phyloP scores from a whole-genome alignment of 1,140 invertebrate genomes.

The Andricus grossulariae region DNA sequence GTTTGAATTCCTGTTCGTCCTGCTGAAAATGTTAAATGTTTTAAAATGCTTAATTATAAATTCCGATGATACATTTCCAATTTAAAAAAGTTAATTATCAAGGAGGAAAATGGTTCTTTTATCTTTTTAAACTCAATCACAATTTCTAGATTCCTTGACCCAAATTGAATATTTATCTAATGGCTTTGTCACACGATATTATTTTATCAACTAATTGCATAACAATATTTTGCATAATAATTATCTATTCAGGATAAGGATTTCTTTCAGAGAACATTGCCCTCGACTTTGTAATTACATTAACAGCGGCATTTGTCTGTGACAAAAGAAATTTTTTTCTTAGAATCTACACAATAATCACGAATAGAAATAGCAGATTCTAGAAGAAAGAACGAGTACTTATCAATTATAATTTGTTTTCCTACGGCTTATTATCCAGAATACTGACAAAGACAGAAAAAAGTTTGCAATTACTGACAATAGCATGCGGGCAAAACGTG shows the following conservation, averaged over 20 bases:
- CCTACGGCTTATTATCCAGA: background rate
- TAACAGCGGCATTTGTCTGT: too few species aligned
- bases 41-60: background rate
- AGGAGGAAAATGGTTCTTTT: background rate
- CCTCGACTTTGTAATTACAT: background rate
- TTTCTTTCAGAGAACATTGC: conserved; percentile 2
- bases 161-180: background rate
- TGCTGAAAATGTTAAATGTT: conserved; percentile 33
- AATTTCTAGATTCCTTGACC: conserved; percentile 1
- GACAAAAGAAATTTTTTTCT: background rate
- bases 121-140: background rate
- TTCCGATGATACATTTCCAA: background rate
- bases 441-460: background rate
- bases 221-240: conserved; percentile 10
- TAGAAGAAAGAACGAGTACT: background rate
- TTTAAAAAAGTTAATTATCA: background rate
- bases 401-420: conserved; percentile 16
- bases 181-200: background rate
- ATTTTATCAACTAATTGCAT: background rate
- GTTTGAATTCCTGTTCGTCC: conserved; percentile 66
- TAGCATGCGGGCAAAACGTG: background rate
- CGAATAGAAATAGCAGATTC: background rate
- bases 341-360: background rate
- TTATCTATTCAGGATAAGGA: background rate
- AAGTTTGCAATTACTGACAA: background rate